A percentile compares a stretch with the other conserved stretches of the same genome.
These are phyloP conservation scores for Sialia sialis DNA, from an alignment of 2,113 vertebrate species.

Conservation along the genomic window DNA sequence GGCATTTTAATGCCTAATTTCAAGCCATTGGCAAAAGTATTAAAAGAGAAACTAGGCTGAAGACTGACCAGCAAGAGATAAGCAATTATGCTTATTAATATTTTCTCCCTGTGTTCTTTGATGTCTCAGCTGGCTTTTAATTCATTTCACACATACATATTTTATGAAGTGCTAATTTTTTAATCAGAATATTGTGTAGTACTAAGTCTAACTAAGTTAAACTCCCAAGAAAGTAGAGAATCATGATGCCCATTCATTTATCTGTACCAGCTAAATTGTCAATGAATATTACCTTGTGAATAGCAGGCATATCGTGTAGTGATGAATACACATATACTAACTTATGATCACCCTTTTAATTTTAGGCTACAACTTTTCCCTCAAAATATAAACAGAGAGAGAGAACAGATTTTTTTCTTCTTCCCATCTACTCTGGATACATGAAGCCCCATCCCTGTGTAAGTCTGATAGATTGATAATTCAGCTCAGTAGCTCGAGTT, in stretches of 20 bases:
- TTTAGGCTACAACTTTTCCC: neutral
- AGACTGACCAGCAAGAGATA: neutral
- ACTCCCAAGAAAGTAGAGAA: neutral
- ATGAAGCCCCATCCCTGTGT: neutral
- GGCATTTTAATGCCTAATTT: neutral
- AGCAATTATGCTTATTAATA: neutral
- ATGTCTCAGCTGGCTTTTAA: neutral
- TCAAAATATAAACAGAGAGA: neutral
- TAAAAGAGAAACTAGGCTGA: neutral
- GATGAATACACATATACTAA: neutral
- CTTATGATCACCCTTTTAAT: neutral
- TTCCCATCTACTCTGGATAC: neutral
- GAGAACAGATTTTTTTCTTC: neutral
- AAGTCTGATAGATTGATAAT: neutral
- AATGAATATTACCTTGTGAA: neutral
- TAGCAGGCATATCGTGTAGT: neutral
- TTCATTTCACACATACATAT: neutral
- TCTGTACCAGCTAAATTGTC: neutral
- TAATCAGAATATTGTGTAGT: neutral
- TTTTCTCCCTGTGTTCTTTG: neutral
- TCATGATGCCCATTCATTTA: neutral
- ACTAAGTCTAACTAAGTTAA: neutral
- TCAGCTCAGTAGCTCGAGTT: neutral
- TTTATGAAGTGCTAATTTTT: conserved; percentile 3
- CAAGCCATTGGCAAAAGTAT: neutral